Evolutionary conservation across 2,113 vertebrate genomes (phyloP).

Genomic region (Chrysemys picta): DNA sequence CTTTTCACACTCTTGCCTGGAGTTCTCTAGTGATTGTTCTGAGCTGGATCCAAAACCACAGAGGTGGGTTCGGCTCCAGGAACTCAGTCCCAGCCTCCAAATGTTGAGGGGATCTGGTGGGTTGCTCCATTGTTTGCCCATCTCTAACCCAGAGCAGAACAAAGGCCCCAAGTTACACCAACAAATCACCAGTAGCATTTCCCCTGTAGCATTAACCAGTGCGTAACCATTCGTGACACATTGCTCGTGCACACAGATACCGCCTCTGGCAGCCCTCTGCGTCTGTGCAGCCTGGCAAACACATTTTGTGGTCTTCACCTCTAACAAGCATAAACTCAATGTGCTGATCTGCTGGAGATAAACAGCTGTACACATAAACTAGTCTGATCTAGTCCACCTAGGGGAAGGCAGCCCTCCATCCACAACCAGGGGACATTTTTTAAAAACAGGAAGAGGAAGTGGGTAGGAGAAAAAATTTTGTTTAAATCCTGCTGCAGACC

Average conservation of each 20-base stretch:
- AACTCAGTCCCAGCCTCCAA: background rate
- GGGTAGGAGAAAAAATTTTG: background rate
- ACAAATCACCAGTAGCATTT: background rate
- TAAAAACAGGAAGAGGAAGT: background rate
- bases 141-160: background rate
- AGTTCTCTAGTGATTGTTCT: background rate
- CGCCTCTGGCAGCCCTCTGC: no score
- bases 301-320: background rate
- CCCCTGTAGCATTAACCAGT: background rate
- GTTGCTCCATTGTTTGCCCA: background rate
- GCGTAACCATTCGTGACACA: background rate
- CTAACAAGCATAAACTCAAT: background rate
- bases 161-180: background rate
- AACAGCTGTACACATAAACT: background rate
- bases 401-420: background rate
- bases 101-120: background rate
- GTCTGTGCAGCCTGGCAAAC: no score
- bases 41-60: background rate
- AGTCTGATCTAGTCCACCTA: background rate
- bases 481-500: background rate
- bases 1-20: background rate
- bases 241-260: background rate
- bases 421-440: background rate
- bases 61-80: no score
- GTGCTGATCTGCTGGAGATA: background rate